Base-by-base conservation (phyloP, 2,888 invertebrate species). In the Leptodirus hochenwartii region DNA sequence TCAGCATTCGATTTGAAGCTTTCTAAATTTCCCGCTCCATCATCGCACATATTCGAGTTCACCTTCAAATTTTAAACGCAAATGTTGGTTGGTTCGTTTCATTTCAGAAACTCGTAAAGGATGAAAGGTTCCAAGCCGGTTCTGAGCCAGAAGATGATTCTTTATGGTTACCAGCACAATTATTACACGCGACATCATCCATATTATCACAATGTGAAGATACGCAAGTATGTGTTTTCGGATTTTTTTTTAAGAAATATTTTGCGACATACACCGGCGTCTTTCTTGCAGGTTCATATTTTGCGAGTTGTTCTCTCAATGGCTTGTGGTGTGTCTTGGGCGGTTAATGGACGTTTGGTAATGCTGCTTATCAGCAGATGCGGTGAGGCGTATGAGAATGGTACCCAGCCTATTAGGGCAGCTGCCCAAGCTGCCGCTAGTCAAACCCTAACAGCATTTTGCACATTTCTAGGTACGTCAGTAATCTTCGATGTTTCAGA, bases 71-170 rank as follows among this genome's bases (percentile, higher is more conserved):
- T n/a, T n/a, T n/a, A n/a, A n/a, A n/a, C n/a, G n/a, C n/a, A n/a
- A n/a, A n/a, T n/a, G n/a, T n/a, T n/a, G n/a, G n/a, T n/a, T n/a
- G n/a, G n/a, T n/a, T n/a, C 8, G 25, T 20, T 11, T 8, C 17
- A 29, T 44, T 44, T 2, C 52, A 90, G 90, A 78, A 80, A 67
- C 70, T 91, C 43, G 68, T 91, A 15, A 71, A 84, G 39, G 91
- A 93, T 57, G 87, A 88, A 50, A 66, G 88, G 33, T 90, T 91
- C 50, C 87, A 88, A 50, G 73, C 85, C 11, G 81, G 82, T 14
- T 70, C 80, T 39, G 90, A 90, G 50, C 81, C 82, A 1, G 88
- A 90, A 56, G 82, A 85, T 50, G 88, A 90, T 56, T 85, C 85
- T 1, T 61, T 84, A 25, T 90, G 90, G 88, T 62, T 91, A 47